Base-by-base conservation (phyloP, 2,888 invertebrate species). In the Troilus luridus region DNA sequence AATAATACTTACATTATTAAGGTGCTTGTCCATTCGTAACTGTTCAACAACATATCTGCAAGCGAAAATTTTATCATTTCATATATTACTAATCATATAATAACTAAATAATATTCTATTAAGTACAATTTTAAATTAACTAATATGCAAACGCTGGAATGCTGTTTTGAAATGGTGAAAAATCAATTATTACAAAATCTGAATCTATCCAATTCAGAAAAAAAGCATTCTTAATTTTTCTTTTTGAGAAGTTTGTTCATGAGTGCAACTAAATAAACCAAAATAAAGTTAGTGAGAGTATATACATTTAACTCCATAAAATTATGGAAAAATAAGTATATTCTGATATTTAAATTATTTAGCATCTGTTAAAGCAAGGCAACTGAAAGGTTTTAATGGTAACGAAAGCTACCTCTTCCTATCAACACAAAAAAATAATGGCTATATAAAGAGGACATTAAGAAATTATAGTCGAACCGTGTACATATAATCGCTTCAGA, bases 31-130 rank as follows among this genome's bases (percentile, higher is more conserved):
- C 92, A 96, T 95, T 11, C 96, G 97, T 93, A 98, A 94, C 94
- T 97, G 97, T 92, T 96, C 95, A 89, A 98, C 94, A 91, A 97
- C 95, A 94, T 96, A 98, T 94, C 98, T 98, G 95, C 93, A 96
- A 93, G 91, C 89, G 64, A 90, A 88, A n/a, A 19, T 19, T 10
- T 14, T 21, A 72, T 72, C n/a, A 72, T n/a, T 58, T n/a, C 56
- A 89, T 17, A 56, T 24, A 67, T 2, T 24, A n/a, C 1, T 62
- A 62, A 21, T 62, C 3, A 62, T 62, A 67, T 67, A n/a, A n/a
- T n/a, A 19, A 67, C n/a, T 1, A 67, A 67, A 67, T 9, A 24
- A 67, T 24, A 67, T 67, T n/a, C 24, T 0, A 67, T 14, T 12
- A 12, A 12, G 24, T 10, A 64, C 1, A 41, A 41, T 41, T 41